phyloP scores from a whole-genome alignment of 2,797 vertebrate species.

The Pagetopsis macropterus region DNA sequence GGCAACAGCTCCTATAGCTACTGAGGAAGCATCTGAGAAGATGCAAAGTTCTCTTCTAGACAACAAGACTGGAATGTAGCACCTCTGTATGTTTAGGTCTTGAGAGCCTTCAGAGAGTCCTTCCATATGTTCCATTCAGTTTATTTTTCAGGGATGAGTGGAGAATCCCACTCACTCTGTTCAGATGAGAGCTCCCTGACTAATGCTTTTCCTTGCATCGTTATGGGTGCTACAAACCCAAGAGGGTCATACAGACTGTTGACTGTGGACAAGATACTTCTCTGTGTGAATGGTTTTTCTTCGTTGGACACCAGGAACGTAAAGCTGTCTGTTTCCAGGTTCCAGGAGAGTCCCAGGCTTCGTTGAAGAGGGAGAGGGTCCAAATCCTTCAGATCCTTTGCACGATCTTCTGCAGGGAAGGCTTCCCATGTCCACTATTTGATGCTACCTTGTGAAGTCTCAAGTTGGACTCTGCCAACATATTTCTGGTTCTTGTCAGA shows the following conservation, averaged over 20 bases:
- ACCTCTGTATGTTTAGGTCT: conserved; percentile 18
- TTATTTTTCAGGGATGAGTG: conserved; percentile 6
- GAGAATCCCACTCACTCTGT: conserved; percentile 29
- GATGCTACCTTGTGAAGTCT: not conserved
- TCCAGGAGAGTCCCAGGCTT: conserved; percentile 4
- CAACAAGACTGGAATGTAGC: not conserved
- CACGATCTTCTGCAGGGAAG: not conserved
- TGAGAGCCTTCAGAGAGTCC: conserved; percentile 23
- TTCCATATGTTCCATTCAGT: conserved; percentile 7
- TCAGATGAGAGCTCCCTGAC: conserved; percentile 23
- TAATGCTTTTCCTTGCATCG: conserved; percentile 23
- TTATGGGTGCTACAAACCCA: conserved; percentile 34
- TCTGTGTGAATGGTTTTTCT: conserved; percentile 29
- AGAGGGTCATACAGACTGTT: conserved; percentile 44
- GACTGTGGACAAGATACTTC: conserved; percentile 24
- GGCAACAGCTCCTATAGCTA: conserved; percentile 33
- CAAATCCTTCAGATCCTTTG: conserved; percentile 9
- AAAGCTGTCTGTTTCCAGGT: conserved; percentile 24
- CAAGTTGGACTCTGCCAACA: not conserved
- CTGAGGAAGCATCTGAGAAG: conserved; percentile 32
- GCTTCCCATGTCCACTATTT: conserved; percentile 8
- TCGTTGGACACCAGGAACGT: conserved; percentile 23
- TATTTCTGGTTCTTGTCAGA: not conserved
- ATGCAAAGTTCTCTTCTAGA: conserved; percentile 13
- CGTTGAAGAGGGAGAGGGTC: not conserved